A percentile compares a stretch with the other conserved stretches of the same genome.
phyloP scores from a whole-genome alignment of 30 jellyfish, hydroid and myxozoan genomes.

The Morbakka virulenta region DNA sequence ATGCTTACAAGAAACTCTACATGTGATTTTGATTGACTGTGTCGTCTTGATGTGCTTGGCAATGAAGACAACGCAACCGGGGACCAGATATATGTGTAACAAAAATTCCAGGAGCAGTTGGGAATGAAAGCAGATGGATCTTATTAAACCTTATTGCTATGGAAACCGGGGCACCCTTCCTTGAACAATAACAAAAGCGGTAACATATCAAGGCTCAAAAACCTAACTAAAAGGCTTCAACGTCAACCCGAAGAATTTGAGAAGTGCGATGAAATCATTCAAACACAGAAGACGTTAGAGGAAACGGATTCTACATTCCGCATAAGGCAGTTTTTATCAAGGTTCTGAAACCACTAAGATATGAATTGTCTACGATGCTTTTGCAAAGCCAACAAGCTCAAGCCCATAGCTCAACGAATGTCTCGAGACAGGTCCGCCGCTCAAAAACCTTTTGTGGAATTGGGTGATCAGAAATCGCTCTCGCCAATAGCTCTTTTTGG shows the following conservation, averaged over 20 bases:
- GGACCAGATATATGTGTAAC: constrained; percentile 36
- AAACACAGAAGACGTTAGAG: constrained; percentile 43
- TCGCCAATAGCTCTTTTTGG: constrained; percentile 57
- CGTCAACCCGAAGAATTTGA: constrained; percentile 32
- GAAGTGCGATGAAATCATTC: constrained; percentile 45
- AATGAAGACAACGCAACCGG: constrained; percentile 64
- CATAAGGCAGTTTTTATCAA: no score
- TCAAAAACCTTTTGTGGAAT: constrained; percentile 25
- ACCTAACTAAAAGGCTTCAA: constrained; percentile 16
- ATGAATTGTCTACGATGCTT: constrained; percentile 74
- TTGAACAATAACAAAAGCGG: constrained; percentile 28
- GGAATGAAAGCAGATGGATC: constrained; percentile 36
- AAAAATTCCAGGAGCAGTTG: constrained; percentile 60
- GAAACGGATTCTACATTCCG: constrained; percentile 52
- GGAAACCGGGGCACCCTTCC: constrained; percentile 21
- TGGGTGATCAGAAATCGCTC: constrained; percentile 47
- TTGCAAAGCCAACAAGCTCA: constrained; percentile 37
- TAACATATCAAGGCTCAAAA: constrained; percentile 38
- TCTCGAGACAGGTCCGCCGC: constrained; percentile 65
- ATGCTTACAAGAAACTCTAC: constrained; percentile 37
- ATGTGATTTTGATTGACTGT: constrained; percentile 54
- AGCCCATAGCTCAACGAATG: constrained; percentile 65
- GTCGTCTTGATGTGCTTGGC: constrained; percentile 66
- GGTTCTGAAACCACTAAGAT: constrained; percentile 54
- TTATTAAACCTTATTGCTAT: constrained; percentile 28